phyloP scores from a whole-genome alignment of 2,113 vertebrate species.

The Zapus hudsonius region DNA sequence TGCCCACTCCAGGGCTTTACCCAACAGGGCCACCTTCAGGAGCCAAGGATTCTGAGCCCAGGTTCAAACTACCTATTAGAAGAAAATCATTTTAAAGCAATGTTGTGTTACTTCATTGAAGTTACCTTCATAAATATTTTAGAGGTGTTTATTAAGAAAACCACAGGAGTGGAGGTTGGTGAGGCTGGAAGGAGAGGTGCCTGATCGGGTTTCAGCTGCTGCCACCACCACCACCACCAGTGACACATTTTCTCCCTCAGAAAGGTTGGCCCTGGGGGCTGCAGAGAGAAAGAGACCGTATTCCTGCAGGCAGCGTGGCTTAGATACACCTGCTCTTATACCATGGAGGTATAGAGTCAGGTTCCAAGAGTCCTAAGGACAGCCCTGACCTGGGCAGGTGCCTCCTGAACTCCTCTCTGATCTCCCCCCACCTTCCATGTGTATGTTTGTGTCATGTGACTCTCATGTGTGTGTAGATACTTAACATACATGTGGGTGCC shows the following conservation, averaged over 20 bases:
- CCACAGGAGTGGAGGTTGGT: constrained; percentile 37
- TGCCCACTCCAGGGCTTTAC: background rate
- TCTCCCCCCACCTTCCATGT: no score
- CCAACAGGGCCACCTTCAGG: background rate
- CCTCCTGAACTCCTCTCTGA: background rate
- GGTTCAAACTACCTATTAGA: background rate
- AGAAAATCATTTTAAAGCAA: constrained; percentile 46
- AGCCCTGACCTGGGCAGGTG: background rate
- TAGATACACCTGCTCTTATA: background rate
- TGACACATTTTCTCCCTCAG: background rate
- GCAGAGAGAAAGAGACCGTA: background rate
- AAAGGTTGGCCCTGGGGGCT: background rate
- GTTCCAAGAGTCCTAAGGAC: background rate
- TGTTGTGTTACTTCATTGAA: constrained; percentile 36
- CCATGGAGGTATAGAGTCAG: background rate
- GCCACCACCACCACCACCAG: background rate
- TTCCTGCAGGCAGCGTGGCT: background rate
- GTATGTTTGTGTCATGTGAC: no score
- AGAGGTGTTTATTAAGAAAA: constrained; percentile 73
- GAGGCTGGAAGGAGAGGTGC: background rate
- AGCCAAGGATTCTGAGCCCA: background rate
- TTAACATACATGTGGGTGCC: no score
- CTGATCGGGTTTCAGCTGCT: background rate
- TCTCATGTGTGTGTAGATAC: no score
- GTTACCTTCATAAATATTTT: constrained; percentile 72